Evolutionary conservation across 2,888 invertebrate species (phyloP).

Genomic region (Harpalus rufipes): DNA sequence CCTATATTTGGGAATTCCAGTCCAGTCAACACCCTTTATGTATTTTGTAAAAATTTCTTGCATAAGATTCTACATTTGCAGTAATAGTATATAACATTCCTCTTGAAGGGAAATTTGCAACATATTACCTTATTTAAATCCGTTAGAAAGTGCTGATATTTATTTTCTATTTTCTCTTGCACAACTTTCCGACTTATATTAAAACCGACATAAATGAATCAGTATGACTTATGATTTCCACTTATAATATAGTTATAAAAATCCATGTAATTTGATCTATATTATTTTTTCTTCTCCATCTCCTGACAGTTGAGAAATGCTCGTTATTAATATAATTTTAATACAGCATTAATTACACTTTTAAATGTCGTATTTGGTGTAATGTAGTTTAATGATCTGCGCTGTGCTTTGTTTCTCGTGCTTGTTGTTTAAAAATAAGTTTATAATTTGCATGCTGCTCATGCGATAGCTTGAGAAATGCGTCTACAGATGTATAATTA

Average conservation of each 20-base stretch:
- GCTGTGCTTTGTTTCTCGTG: slow-evolving; percentile 19
- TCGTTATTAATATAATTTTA: slow-evolving; percentile 36
- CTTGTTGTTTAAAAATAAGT: slow-evolving; percentile 35
- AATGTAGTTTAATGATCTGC: slow-evolving; percentile 41
- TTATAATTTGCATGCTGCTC: slow-evolving; percentile 45
- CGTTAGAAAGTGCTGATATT: too few relatives aligned
- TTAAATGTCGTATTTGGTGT: slow-evolving; percentile 46
- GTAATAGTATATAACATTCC: too few relatives aligned
- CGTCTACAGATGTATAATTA: slow-evolving; percentile 57
- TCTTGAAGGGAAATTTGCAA: too few relatives aligned
- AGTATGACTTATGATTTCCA: background rate
- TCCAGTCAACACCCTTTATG: too few relatives aligned
- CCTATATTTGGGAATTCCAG: too few relatives aligned
- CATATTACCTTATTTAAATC: too few relatives aligned
- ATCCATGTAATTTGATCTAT: background rate
- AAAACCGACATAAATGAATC: background rate
- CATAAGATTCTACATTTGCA: too few relatives aligned
- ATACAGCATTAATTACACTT: slow-evolving; percentile 34
- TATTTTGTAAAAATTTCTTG: too few relatives aligned
- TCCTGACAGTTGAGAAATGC: slow-evolving; percentile 27
- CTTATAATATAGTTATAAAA: background rate
- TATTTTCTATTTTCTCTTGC: too few relatives aligned
- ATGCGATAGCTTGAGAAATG: slow-evolving; percentile 39
- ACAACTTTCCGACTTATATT: too few relatives aligned
- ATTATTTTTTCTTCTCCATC: background rate